Evolutionary conservation across 2,113 vertebrate species (phyloP).

Genomic region (Podilymbus podiceps): DNA sequence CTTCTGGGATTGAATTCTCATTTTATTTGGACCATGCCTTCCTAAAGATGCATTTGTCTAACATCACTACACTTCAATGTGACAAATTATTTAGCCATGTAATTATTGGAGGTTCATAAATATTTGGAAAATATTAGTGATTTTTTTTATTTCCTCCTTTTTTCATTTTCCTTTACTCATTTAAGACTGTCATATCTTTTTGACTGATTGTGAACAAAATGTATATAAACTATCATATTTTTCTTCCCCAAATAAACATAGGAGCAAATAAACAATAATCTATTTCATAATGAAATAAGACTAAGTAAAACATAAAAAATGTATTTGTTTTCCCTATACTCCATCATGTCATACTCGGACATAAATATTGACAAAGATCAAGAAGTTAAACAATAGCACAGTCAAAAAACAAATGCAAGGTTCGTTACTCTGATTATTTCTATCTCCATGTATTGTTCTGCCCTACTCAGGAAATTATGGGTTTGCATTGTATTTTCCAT

Average conservation of each 20-base stretch:
- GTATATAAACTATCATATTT: neutral
- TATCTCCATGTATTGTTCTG: neutral
- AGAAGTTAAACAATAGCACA: neutral
- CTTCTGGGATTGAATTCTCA: neutral
- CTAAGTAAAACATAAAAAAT: neutral
- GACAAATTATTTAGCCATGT: neutral
- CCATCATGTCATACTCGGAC: neutral
- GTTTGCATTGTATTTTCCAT: neutral
- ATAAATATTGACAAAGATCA: neutral
- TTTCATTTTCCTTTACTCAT: neutral
- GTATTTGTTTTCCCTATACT: neutral
- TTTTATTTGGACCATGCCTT: rapidly evolving
- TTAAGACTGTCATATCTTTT: neutral
- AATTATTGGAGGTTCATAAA: neutral
- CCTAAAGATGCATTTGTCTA: neutral
- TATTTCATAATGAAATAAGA: neutral
- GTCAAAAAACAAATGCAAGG: neutral
- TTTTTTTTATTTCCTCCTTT: rapidly evolving
- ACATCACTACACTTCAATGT: neutral
- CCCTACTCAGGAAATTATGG: neutral
- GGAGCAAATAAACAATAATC: neutral
- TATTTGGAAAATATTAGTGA: neutral
- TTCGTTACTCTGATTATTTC: neutral
- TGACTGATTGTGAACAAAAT: neutral
- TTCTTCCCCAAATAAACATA: neutral